Base-by-base conservation (phyloP, 2,888 invertebrate genomes). In the Epinotia bilunana region DNA sequence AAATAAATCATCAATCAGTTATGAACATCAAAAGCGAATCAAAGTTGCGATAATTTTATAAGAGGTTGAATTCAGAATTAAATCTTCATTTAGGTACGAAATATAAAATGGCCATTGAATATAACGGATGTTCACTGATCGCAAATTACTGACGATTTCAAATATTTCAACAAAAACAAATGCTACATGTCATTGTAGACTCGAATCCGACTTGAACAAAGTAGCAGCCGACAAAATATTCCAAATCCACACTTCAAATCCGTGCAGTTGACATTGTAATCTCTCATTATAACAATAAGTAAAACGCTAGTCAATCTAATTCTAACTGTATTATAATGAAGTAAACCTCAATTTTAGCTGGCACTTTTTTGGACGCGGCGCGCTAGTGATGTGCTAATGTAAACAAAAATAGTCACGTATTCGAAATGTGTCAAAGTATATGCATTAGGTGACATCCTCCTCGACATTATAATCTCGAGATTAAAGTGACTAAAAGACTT, bases 391-490 rank as follows among this genome's bases (percentile, higher is more conserved):
- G 84, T 83, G 77, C 83, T 80, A 86, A 85, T 81, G 84, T 88
- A 92, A 91, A 91, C 89, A 91, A 80, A 77, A 82, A 78, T 76
- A 80, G 85, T 83, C 87, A 88, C 90, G 89, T 88, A 88, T 88
- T 84, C 83, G 79, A 84, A 83, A 87, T 81, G 83, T 90, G 91
- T 91, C 92, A 89, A 87, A 88, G 86, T 86, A 83, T 87, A 83
- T 87, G 83, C 87, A 87, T 87, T 83, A 83, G 81, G 76, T 85
- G 89, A 89, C 90, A 86, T 81, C 77, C 81, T 82, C 82, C 85
- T 83, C 88, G 91, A 92, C 88, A 87, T 82, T 80, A 85, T 92
- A 92, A 93, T 91, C 92, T 88, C 64, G 6, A 86, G 91, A 88
- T 91, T 90, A 92, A 80, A 81, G 80, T 57, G 28, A 82, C 80